phyloP scores from a whole-genome alignment of 2,113 vertebrate species.

The Strix aluco region DNA sequence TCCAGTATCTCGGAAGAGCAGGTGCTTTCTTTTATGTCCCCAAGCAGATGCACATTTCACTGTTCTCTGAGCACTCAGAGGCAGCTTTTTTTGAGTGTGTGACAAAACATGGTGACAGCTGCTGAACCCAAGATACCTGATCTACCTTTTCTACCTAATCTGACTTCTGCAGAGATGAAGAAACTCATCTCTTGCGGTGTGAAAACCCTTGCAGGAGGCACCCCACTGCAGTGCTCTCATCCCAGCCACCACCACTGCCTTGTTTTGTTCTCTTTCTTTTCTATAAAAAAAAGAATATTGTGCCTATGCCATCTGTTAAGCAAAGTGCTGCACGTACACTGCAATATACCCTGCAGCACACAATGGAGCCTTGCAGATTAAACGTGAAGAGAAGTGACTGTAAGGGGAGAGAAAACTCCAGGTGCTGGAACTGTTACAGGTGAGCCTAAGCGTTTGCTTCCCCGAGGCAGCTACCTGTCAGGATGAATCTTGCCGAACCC shows the following conservation, averaged over 20 bases:
- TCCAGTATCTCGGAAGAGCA: not conserved
- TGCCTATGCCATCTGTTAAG: constrained; percentile 34
- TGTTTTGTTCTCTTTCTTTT: not conserved
- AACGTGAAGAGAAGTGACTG: constrained; percentile 6
- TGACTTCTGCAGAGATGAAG: not conserved
- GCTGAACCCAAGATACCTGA: not conserved
- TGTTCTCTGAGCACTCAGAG: not conserved
- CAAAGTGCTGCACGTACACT: not conserved
- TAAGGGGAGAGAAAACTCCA: constrained; percentile 41
- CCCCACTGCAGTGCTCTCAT: not conserved
- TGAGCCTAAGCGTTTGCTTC: constrained; percentile 21
- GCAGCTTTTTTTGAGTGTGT: not conserved
- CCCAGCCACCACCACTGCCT: not conserved
- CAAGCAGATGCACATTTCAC: constrained; percentile 33
- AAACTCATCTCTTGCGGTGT: not conserved
- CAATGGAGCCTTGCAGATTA: not conserved
- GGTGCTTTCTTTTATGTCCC: constrained; percentile 15
- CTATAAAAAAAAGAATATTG: not conserved
- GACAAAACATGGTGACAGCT: constrained; percentile 30
- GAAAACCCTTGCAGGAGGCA: not conserved
- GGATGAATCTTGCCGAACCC: constrained; percentile 31
- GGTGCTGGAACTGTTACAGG: constrained; percentile 62
- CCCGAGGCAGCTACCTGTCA: constrained; percentile 38
- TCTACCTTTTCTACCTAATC: not conserved
- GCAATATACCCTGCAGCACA: constrained; percentile 8